These are phyloP conservation scores for Lepidocyrtinus sp. DNA, from an alignment of 2,888 invertebrate genomes.

Conservation along the genomic window DNA sequence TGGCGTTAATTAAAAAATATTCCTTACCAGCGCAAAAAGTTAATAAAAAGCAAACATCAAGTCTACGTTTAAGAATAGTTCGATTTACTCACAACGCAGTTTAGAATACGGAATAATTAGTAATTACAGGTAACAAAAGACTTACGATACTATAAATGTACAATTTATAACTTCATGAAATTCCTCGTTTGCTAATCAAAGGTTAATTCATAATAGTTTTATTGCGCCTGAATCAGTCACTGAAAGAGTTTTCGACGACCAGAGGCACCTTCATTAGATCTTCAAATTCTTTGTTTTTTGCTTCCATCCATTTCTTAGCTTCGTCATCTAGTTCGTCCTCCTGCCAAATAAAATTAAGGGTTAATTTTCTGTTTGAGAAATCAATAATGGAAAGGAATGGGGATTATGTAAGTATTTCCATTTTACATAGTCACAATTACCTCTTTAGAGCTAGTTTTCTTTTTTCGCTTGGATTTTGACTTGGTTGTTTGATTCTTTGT, in stretches of 20 bases:
- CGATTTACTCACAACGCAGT: slow-evolving; percentile 45
- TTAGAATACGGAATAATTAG: no score
- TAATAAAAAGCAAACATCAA: no score
- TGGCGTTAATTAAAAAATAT: no score
- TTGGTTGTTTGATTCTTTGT: slow-evolving; percentile 15
- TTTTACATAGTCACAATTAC: no score
- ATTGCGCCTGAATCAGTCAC: slow-evolving; percentile 25
- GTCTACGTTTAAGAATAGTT: slow-evolving; percentile 22
- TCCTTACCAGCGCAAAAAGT: no score
- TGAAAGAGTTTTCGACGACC: slow-evolving; percentile 52
- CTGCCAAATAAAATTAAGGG: neutral
- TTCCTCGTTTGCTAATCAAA: no score
- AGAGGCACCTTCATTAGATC: slow-evolving; percentile 56
- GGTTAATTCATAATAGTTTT: no score
- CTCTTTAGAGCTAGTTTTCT: neutral
- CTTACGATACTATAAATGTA: no score
- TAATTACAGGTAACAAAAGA: no score
- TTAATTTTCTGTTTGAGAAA: neutral
- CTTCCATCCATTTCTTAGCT: slow-evolving; percentile 57
- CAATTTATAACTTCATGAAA: no score
- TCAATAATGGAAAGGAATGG: neutral
- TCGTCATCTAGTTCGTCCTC: slow-evolving; percentile 46
- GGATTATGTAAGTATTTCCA: no score
- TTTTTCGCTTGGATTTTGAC: neutral
- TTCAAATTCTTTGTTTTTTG: slow-evolving; percentile 65